Conservation (phyloP, 2,888 invertebrate species). For the Metallyticus violacea region DNA sequence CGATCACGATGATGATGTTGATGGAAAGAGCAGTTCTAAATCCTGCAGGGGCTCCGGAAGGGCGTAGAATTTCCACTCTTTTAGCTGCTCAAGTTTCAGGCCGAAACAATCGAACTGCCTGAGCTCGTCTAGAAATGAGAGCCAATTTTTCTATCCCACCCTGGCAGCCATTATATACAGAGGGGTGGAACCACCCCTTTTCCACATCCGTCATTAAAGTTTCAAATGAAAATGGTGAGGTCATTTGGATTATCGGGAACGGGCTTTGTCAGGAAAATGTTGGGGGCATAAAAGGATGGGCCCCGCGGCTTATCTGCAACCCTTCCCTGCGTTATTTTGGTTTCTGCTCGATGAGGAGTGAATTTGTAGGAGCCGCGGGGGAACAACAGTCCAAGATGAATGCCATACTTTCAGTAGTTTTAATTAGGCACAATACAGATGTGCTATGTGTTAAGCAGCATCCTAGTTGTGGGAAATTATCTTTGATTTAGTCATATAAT, state of each 20-base stretch:
- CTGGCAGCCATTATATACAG: neutral
- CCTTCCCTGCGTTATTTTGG: neutral
- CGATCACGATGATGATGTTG: neutral
- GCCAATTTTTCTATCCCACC: slow-evolving; percentile 1
- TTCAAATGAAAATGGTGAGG: slow-evolving; percentile 13
- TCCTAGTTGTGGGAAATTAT: too few relatives aligned
- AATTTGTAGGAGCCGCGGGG: neutral
- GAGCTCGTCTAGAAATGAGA: neutral
- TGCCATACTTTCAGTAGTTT: neutral
- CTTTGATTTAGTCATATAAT: neutral
- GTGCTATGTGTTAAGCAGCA: neutral
- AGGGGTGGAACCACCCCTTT: neutral
- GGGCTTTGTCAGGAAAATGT: neutral
- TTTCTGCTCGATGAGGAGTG: neutral
- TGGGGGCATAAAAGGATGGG: neutral
- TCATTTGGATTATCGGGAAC: slow-evolving; percentile 8
- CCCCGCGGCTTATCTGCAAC: neutral
- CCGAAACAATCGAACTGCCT: neutral
- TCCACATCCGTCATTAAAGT: slow-evolving; percentile 14
- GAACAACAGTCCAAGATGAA: neutral
- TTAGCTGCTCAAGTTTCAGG: neutral
- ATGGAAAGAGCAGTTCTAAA: neutral
- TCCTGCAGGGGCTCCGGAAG: too few relatives aligned
- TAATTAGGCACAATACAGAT: neutral
- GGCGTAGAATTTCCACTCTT: too few relatives aligned